These are phyloP conservation scores for Philaenus spumarius DNA, from an alignment of 1,140 invertebrate species.

Conservation along the genomic window DNA sequence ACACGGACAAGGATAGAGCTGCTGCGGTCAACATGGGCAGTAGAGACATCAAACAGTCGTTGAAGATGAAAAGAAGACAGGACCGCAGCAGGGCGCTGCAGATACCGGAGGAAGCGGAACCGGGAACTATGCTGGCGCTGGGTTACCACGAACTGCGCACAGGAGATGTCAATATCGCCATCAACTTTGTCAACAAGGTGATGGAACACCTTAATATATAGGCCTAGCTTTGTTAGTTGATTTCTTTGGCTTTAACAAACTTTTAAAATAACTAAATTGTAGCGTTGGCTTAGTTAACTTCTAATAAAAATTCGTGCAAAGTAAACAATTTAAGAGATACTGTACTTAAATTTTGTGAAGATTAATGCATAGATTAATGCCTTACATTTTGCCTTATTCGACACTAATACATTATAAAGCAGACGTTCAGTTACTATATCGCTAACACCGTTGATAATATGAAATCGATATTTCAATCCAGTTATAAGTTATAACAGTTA, in stretches of 20 bases:
- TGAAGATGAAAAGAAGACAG: slow-evolving; percentile 69
- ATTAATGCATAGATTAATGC: too few species aligned
- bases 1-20: slow-evolving; percentile 84
- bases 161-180: slow-evolving; percentile 59
- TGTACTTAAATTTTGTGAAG: neutral
- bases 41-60: slow-evolving; percentile 74
- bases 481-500: too few species aligned
- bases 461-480: too few species aligned
- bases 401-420: too few species aligned
- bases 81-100: slow-evolving; percentile 64
- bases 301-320: neutral
- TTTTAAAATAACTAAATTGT: too few species aligned
- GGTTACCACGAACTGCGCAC: slow-evolving; percentile 65
- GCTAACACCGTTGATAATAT: too few species aligned
- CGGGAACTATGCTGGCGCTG: slow-evolving; percentile 62
- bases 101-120: slow-evolving; percentile 71
- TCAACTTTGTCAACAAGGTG: slow-evolving; percentile 75
- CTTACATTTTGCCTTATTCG: too few species aligned
- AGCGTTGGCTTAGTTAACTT: too few species aligned
- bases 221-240: too few species aligned
- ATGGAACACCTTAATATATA: too few species aligned
- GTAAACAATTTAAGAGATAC: neutral
- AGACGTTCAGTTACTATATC: too few species aligned
- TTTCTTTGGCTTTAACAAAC: too few species aligned
- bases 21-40: slow-evolving; percentile 77